These are phyloP conservation scores for Lypha dubia DNA, from an alignment of 2,888 invertebrate genomes.

Conservation along the genomic window DNA sequence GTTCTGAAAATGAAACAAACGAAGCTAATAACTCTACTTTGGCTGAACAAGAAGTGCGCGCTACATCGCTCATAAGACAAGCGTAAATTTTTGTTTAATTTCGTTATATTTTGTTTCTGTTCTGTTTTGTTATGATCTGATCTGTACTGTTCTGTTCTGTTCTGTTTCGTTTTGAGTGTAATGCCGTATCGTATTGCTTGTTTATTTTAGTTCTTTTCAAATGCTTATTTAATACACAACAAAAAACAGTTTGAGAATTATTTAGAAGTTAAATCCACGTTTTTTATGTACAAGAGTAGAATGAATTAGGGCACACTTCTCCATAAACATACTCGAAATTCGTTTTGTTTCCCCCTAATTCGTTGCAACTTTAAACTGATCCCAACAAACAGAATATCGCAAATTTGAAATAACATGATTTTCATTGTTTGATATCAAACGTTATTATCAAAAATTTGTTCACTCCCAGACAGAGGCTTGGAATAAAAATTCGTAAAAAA, in stretches of 20 bases:
- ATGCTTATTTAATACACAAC: conserved; percentile 1
- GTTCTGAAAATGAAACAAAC: conserved; percentile 75
- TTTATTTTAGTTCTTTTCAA: conserved; percentile 41
- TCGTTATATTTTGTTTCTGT: conserved; percentile 48
- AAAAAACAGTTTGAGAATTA: neutral
- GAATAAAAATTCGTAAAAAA: too few relatives aligned
- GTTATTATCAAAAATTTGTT: too few relatives aligned
- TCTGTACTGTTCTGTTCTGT: conserved; percentile 51
- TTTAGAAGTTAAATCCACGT: too few relatives aligned
- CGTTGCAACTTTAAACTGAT: too few relatives aligned
- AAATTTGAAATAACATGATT: too few relatives aligned
- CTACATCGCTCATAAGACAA: conserved; percentile 78
- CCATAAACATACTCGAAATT: too few relatives aligned
- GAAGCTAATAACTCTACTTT: conserved; percentile 76
- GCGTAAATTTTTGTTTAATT: conserved; percentile 76
- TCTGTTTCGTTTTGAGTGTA: conserved; percentile 38
- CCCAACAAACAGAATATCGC: too few relatives aligned
- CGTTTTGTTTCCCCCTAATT: too few relatives aligned
- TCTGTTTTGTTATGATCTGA: conserved; percentile 49
- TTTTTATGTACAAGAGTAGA: too few relatives aligned
- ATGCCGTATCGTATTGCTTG: conserved; percentile 20
- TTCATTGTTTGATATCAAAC: too few relatives aligned
- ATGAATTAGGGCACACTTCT: too few relatives aligned
- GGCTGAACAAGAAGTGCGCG: conserved; percentile 76
- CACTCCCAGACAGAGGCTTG: too few relatives aligned